A percentile compares a stretch with the other conserved stretches of the same genome.
These are phyloP conservation scores for Sternotherus odoratus DNA, from an alignment of 2,797 vertebrate genomes.

Conservation along the genomic window DNA sequence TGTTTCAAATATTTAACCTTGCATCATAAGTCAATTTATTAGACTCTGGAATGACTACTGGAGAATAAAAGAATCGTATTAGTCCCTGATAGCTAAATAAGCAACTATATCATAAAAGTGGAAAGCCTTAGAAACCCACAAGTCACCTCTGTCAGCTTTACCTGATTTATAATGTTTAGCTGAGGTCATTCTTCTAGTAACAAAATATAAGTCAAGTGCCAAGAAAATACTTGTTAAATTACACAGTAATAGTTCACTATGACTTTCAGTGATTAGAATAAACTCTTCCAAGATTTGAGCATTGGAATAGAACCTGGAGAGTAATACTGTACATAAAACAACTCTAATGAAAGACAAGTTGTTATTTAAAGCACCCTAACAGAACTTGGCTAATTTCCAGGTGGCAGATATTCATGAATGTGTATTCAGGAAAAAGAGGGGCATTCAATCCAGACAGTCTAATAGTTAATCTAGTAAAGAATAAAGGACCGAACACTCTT, in stretches of 20 bases:
- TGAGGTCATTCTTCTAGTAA: neutral
- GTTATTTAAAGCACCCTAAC: neutral
- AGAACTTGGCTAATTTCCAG: neutral
- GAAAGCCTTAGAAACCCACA: conserved; percentile 12
- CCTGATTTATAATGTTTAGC: neutral
- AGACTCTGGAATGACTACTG: neutral
- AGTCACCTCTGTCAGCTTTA: neutral
- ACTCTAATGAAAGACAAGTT: fast-evolving
- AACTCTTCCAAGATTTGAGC: fast-evolving
- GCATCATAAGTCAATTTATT: neutral
- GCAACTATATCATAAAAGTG: neutral
- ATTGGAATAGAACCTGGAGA: fast-evolving
- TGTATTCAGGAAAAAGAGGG: neutral
- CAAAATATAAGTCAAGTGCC: neutral
- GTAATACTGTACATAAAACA: neutral
- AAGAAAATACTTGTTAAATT: neutral
- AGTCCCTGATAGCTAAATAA: neutral
- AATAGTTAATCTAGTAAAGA: conserved; percentile 18
- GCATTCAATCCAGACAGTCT: neutral
- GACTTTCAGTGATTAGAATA: neutral
- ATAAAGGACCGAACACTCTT: neutral
- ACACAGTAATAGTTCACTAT: neutral
- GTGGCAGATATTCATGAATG: neutral
- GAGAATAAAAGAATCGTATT: neutral
- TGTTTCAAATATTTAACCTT: conserved; percentile 40